These are phyloP conservation scores for Leptinotarsa haldemani DNA, from an alignment of 2,888 invertebrate genomes.

Conservation along the genomic window DNA sequence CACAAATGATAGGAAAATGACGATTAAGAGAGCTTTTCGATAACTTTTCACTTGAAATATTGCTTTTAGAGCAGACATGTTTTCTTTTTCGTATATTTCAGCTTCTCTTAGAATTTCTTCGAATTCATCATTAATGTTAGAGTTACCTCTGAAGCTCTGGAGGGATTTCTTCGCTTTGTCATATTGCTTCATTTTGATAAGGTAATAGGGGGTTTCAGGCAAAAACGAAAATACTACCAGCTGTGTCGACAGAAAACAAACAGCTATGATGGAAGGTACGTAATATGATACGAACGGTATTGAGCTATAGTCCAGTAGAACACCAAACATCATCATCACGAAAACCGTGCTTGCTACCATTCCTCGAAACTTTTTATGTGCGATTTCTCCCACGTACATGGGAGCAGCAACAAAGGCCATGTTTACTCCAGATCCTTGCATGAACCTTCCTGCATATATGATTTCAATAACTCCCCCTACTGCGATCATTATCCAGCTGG, in stretches of 20 bases:
- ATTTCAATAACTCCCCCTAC: constrained; percentile 51
- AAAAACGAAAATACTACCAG: constrained; percentile 59
- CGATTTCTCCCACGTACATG: constrained; percentile 63
- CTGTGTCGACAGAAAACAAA: constrained; percentile 56
- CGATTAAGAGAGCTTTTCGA: constrained; percentile 59
- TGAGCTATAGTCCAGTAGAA: constrained; percentile 54
- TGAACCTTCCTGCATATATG: constrained; percentile 56
- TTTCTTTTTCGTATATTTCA: constrained; percentile 57
- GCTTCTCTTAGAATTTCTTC: constrained; percentile 59
- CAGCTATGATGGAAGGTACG: constrained; percentile 58
- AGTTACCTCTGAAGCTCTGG: constrained; percentile 51
- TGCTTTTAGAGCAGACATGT: constrained; percentile 57
- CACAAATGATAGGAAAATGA: constrained; percentile 59
- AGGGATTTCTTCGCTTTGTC: constrained; percentile 58
- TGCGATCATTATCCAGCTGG: constrained; percentile 61
- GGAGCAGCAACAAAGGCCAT: constrained; percentile 52
- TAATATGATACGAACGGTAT: constrained; percentile 60
- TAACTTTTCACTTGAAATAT: constrained; percentile 59
- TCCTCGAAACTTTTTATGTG: constrained; percentile 61
- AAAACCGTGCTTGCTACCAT: constrained; percentile 60
- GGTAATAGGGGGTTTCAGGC: constrained; percentile 62
- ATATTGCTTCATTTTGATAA: constrained; percentile 54
- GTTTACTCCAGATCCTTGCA: constrained; percentile 41
- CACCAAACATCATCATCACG: constrained; percentile 61
- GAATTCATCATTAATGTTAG: constrained; percentile 58